Conservation (phyloP, 2,113 vertebrate genomes). For the Rhineura floridana region DNA sequence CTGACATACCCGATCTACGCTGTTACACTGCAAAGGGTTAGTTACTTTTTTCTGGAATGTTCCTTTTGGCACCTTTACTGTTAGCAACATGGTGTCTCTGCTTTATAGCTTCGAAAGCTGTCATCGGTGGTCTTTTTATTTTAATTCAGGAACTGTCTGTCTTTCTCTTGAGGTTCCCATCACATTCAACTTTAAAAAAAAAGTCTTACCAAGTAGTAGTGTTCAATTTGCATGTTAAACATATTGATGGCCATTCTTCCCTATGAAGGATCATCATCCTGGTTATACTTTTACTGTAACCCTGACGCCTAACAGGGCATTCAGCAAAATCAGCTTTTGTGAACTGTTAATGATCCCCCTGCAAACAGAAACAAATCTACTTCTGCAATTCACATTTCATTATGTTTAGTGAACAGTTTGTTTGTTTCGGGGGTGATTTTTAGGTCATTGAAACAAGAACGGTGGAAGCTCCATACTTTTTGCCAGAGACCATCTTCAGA, state of each 20-base stretch:
- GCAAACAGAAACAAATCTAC: background rate
- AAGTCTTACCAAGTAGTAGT: background rate
- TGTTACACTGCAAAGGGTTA: no score
- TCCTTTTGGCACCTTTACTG: background rate
- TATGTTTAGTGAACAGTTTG: background rate
- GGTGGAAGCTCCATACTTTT: conserved; percentile 89
- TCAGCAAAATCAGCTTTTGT: background rate
- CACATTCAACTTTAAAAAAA: background rate
- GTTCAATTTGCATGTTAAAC: background rate
- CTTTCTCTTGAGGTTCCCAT: background rate
- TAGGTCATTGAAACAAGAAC: conserved; percentile 94
- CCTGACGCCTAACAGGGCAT: no score
- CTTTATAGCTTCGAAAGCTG: background rate
- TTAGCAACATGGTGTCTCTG: background rate
- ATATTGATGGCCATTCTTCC: background rate
- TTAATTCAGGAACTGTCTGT: background rate
- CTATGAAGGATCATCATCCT: background rate
- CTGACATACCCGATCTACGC: background rate
- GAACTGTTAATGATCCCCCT: background rate
- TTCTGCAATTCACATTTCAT: background rate
- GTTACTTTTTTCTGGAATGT: no score
- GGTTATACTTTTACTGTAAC: background rate
- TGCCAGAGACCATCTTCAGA: conserved; percentile 92
- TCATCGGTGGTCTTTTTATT: background rate
- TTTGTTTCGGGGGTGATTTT: conserved; percentile 35